Base-by-base conservation (phyloP, 1,140 invertebrate genomes). In the Cydia strobilella region DNA sequence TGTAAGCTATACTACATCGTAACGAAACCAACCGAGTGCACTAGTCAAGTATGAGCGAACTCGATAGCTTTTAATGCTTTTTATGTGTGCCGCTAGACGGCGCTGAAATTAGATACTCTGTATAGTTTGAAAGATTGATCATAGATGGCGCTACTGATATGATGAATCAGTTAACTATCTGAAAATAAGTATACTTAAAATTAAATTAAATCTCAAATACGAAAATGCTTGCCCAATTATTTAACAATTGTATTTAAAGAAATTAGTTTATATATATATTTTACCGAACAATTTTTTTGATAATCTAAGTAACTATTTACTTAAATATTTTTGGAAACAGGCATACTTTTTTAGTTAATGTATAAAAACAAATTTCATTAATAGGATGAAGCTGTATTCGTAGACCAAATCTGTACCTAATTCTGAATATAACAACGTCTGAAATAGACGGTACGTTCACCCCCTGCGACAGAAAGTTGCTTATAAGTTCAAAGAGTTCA, bases 391-490 rank as follows among this genome's bases (percentile, higher is more conserved):
- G 3, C 13, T 13, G 15, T 13, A 48, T 13, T 15, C 45, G 15
- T 48, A 51, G 72, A 73, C 27, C 51, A n/a, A 73, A 73, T 45
- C 23, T 65, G 72, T 27, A 7, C 39, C 10, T 7, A 13, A n/a
- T n/a, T n/a, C 4, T 63, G 10, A 9, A 87, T 85, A 48, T 81
- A 90, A 85, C 84, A 86, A 79, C 72, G 86, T 78, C 65, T 80
- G 77, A 59, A 59, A 59, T 59, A 59, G 54, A 59, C 15, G 54
- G 54, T 59, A 23, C 54, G 3, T 59, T 59, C 54, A 23, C 54
- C 54, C 45, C 54, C 20, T 59, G 51, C n/a, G 51, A 54, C 51
- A 54, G 20, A 23, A 59, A 59, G 54, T 23, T 23, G 10, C 54
- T 23, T 23, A 15, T 51, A 51, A 51, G 54, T 59, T 23, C 20